phyloP scores from a whole-genome alignment of 2,888 invertebrate species.

The Temnothorax ravouxi region DNA sequence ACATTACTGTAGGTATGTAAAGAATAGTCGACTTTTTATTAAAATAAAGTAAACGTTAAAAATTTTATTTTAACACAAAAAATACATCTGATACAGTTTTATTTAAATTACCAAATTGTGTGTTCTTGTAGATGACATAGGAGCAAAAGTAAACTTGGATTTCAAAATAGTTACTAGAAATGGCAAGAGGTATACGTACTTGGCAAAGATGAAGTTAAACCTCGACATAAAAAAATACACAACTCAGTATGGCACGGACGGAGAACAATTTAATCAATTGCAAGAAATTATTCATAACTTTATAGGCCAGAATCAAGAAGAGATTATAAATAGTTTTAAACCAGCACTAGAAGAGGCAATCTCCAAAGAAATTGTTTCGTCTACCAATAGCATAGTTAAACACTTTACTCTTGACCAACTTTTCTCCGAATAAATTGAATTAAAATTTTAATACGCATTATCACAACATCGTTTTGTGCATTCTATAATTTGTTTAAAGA shows the following conservation, averaged over 20 bases:
- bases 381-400: conserved; percentile 82
- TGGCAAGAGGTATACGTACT: conserved; percentile 75
- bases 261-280: conserved; percentile 69
- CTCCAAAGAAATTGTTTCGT: conserved; percentile 76
- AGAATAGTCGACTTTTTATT: not conserved
- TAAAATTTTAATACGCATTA: not conserved
- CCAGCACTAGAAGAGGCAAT: conserved; percentile 83
- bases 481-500: not conserved
- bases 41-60: not conserved
- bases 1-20: not conserved
- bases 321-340: conserved; percentile 80
- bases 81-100: not conserved
- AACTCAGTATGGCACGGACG: conserved; percentile 62
- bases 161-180: conserved; percentile 68
- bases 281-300: conserved; percentile 75
- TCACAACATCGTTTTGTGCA: not conserved
- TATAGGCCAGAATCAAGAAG: conserved; percentile 79
- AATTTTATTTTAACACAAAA: not conserved
- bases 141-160: conserved; percentile 59
- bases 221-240: conserved; percentile 74
- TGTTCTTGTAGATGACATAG: conserved; percentile 72
- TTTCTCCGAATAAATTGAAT: conserved; percentile 74
- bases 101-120: not conserved
- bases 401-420: conserved; percentile 83
- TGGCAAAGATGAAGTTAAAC: conserved; percentile 75